Conservation (phyloP, 2,888 invertebrate genomes). For the Chelonus formosanus region DNA sequence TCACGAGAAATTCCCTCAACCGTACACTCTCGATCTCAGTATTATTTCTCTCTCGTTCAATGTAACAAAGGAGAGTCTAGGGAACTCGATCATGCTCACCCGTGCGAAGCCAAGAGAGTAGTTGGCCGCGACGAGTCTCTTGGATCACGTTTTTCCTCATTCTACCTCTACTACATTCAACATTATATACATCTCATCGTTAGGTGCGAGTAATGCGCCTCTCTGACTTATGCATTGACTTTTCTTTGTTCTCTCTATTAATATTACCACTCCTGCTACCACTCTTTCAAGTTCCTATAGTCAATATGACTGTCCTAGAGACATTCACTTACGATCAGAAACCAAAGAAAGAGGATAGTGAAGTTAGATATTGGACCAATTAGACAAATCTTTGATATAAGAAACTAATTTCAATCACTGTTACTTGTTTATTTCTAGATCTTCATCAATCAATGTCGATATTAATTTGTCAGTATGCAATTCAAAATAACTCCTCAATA, state of each 20-base stretch:
- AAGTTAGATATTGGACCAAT: too few relatives aligned
- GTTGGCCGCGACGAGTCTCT: constrained; percentile 22
- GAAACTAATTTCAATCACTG: too few relatives aligned
- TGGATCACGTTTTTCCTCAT: constrained; percentile 27
- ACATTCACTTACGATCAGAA: too few relatives aligned
- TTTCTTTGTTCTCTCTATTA: constrained; percentile 12
- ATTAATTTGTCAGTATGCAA: too few relatives aligned
- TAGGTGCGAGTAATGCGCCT: constrained; percentile 16
- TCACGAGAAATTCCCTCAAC: constrained; percentile 31
- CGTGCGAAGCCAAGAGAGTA: constrained; percentile 26
- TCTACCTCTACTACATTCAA: background rate
- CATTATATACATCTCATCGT: constrained; percentile 11
- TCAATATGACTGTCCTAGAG: too few relatives aligned
- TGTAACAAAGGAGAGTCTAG: constrained; percentile 21
- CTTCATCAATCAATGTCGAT: too few relatives aligned
- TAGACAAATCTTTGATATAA: too few relatives aligned
- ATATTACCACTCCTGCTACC: background rate
- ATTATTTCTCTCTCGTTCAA: constrained; percentile 4
- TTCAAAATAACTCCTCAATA: too few relatives aligned
- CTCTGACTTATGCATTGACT: background rate
- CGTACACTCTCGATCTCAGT: constrained; percentile 17
- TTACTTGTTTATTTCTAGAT: too few relatives aligned
- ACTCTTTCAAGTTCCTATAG: too few relatives aligned
- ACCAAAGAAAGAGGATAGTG: too few relatives aligned
- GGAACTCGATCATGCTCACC: constrained; percentile 33